Conservation (phyloP, 2,797 vertebrate species). For the Sebastiscus tertius region DNA sequence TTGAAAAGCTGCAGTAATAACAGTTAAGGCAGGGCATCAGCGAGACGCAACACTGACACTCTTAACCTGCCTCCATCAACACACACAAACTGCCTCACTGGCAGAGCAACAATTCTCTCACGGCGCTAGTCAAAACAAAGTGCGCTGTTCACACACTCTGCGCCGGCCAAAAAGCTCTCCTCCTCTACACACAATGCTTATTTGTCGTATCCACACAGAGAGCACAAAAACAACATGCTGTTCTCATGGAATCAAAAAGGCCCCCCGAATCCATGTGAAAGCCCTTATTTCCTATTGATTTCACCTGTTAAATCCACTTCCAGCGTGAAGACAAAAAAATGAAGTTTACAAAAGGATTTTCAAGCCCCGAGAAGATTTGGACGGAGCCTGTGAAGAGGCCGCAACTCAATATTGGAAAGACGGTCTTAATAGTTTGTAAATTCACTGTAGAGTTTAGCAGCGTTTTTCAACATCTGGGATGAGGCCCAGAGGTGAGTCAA, state of each 20-base stretch:
- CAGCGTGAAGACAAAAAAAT: conserved; percentile 30
- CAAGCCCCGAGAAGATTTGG: conserved; percentile 34
- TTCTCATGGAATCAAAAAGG: conserved; percentile 69
- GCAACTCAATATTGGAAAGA: conserved; percentile 17
- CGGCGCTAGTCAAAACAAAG: conserved; percentile 71
- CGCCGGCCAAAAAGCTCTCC: neutral
- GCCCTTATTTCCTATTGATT: conserved; percentile 63
- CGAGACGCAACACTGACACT: conserved; percentile 70
- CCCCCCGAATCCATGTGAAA: conserved; percentile 60
- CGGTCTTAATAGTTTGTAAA: conserved; percentile 24
- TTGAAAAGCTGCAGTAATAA: conserved; percentile 72
- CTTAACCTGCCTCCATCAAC: conserved; percentile 75
- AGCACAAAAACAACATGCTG: conserved; percentile 40
- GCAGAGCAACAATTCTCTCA: conserved; percentile 69
- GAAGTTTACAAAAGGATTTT: conserved; percentile 53
- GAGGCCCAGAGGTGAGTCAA: conserved; percentile 14
- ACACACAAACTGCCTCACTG: conserved; percentile 49
- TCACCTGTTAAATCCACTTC: conserved; percentile 54
- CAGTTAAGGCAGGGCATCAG: conserved; percentile 62
- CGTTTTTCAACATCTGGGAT: conserved; percentile 1
- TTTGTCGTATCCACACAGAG: conserved; percentile 48
- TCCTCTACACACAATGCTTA: conserved; percentile 37
- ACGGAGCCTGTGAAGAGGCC: conserved; percentile 3
- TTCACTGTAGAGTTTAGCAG: neutral
- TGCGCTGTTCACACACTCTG: conserved; percentile 61